Evolutionary conservation across 1,140 invertebrate species (phyloP), one percentile per base, ranked within the genome.

Genomic region (Uloborus diversus): DNA sequence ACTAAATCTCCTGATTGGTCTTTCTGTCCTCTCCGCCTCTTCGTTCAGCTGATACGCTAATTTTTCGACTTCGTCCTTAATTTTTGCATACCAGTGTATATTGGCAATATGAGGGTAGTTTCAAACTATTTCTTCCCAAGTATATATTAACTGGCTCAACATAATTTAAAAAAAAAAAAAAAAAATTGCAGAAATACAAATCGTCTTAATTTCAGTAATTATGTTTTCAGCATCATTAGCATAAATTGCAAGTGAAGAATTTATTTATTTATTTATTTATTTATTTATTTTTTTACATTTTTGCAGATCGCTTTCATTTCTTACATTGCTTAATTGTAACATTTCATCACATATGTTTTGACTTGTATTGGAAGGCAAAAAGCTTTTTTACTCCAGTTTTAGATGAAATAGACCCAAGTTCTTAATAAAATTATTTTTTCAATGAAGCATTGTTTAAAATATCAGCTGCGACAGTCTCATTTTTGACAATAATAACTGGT

Each of bases 361-460:
- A 11, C 11, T 47, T 11, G n/a, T n/a, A 11, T 11, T 11, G n/a
- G 11, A 11, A 11, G 42, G n/a, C 42, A 47, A 47, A 47, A 47
- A 47, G 11, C n/a, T 47, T 47, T 47, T n/a, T 47, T 11, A 11
- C n/a, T 47, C 11, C 11, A 47, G 42, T 47, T 66, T 66, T 17
- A 66, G 32, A 17, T n/a, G 14, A 66, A 51, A 47, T n/a, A 28
- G 23, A 9, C 13, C 23, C 14, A 33, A 47, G 32, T 23, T 47
- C 42, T 33, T 13, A 30, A 47, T 14, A 9, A 66, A 66, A 66
- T 14, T 30, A 66, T n/a, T 51, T 49, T 73, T 5, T 42, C n/a
- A n/a, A n/a, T n/a, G n/a, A n/a, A n/a, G n/a, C n/a, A n/a, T n/a
- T n/a, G n/a, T n/a, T n/a, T n/a, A n/a, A n/a, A n/a, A n/a, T n/a